Conservation (phyloP, 2,113 vertebrate genomes). For the Pseudopodoces humilis region DNA sequence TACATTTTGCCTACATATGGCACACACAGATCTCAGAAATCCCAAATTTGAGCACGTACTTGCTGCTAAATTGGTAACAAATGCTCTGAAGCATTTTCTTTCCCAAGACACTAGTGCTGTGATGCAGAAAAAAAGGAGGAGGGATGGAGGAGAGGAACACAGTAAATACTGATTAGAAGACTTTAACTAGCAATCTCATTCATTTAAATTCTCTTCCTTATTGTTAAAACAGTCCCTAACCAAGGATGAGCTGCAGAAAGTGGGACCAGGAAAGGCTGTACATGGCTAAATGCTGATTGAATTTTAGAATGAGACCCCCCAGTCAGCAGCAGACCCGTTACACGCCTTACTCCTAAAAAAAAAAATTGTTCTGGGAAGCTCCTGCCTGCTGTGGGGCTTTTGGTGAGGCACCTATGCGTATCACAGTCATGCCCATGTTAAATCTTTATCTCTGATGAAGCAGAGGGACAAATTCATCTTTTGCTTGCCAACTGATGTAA, state of each 20-base stretch:
- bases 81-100: conserved; percentile 57
- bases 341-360: neutral
- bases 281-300: neutral
- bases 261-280: neutral
- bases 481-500: neutral
- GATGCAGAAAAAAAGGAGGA: conserved; percentile 1
- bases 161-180: conserved; percentile 13
- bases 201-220: neutral
- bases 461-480: neutral
- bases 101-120: conserved; percentile 24
- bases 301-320: neutral
- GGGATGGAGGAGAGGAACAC: neutral
- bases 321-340: neutral
- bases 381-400: neutral
- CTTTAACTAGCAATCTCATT: neutral
- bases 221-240: neutral
- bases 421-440: neutral
- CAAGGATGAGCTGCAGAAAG: neutral
- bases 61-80: conserved; percentile 70
- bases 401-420: neutral
- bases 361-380: neutral
- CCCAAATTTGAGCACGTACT: conserved; percentile 58
- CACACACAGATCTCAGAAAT: conserved; percentile 38
- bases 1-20: conserved; percentile 47
- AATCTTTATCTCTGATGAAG: neutral